Evolutionary conservation across 2,888 invertebrate species (phyloP).

Genomic region (Diaprepes abbreviatus): DNA sequence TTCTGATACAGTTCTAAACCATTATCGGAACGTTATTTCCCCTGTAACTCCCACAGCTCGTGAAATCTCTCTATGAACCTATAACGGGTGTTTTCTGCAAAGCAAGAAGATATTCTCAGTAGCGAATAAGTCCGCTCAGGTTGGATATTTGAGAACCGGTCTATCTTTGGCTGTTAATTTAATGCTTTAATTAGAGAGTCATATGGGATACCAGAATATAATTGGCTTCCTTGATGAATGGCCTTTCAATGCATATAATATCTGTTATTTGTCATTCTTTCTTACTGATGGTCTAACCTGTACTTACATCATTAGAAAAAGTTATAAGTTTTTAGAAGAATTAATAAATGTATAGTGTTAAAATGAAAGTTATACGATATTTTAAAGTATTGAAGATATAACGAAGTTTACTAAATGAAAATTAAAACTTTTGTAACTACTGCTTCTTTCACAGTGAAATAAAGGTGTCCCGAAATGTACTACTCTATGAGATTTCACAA

Average conservation of each 20-base stretch:
- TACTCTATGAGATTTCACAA: too few relatives aligned
- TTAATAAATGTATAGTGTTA: too few relatives aligned
- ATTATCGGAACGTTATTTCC: too few relatives aligned
- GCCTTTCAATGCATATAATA: background rate
- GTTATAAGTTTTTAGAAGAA: too few relatives aligned
- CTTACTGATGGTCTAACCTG: background rate
- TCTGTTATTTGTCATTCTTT: constrained; percentile 8
- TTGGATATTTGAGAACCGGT: constrained; percentile 21
- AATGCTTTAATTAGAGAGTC: constrained; percentile 22
- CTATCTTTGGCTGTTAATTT: constrained; percentile 11
- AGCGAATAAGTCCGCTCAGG: background rate
- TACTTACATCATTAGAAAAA: too few relatives aligned
- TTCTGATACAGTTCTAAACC: too few relatives aligned
- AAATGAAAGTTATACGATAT: too few relatives aligned
- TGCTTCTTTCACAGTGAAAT: too few relatives aligned
- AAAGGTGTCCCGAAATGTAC: too few relatives aligned
- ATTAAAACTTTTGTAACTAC: too few relatives aligned
- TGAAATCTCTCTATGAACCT: background rate
- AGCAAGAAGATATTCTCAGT: background rate
- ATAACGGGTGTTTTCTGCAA: constrained; percentile 21
- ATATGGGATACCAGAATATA: constrained; percentile 21
- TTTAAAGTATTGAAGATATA: too few relatives aligned
- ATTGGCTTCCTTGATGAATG: constrained; percentile 7
- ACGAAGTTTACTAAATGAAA: too few relatives aligned
- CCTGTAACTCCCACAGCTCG: background rate